These are phyloP conservation scores for Phymastichus coffea DNA, from an alignment of 1,140 invertebrate species.

Conservation along the genomic window DNA sequence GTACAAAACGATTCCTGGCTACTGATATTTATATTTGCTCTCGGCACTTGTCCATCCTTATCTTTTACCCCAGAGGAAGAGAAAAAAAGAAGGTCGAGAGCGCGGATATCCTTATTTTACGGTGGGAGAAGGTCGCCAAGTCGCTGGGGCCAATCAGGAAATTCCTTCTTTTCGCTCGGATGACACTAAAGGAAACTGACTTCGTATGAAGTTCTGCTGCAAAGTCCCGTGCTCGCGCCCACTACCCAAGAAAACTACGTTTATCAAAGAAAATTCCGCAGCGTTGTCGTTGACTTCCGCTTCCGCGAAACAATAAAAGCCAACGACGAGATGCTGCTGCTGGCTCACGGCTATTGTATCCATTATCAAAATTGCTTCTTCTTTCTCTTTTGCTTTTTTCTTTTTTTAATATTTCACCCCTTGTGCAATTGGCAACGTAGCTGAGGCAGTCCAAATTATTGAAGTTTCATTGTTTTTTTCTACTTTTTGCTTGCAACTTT, in stretches of 20 bases:
- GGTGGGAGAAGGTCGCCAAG: conserved; percentile 14
- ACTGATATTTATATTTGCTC: conserved; percentile 20
- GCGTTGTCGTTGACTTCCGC: conserved; percentile 20
- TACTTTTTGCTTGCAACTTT: too few species aligned
- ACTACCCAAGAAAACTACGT: conserved; percentile 12
- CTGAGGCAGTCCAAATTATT: background rate
- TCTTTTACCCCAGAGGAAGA: background rate
- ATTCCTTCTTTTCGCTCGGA: conserved; percentile 20
- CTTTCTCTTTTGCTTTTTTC: background rate
- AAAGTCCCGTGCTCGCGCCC: background rate
- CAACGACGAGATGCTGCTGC: background rate
- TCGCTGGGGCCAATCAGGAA: conserved; percentile 23
- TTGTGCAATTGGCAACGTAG: background rate
- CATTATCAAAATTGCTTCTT: conserved; percentile 20
- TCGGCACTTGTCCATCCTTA: background rate
- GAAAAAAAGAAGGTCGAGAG: background rate
- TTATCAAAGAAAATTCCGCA: conserved; percentile 23
- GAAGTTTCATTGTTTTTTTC: too few species aligned
- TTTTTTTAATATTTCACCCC: background rate
- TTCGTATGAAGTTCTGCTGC: background rate
- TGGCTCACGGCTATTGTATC: background rate
- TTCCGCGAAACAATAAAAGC: conserved; percentile 21
- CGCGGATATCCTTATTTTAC: conserved; percentile 11
- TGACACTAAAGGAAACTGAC: conserved; percentile 17
- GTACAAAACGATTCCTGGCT: too few species aligned